Evolutionary conservation across 2,113 vertebrate species (phyloP).

Genomic region (Bubo scandiacus): DNA sequence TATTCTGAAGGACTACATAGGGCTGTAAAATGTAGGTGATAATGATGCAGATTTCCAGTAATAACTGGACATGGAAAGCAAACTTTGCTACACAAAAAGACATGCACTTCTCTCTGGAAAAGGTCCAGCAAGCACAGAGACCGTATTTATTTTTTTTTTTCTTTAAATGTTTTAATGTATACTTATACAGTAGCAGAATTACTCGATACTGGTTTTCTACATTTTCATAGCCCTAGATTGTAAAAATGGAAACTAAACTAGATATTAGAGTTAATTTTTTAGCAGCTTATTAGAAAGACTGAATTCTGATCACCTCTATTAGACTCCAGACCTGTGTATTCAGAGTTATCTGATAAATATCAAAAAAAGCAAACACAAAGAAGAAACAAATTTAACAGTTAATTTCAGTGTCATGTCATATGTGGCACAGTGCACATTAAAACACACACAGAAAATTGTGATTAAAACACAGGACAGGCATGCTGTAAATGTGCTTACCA

Average conservation of each 20-base stretch:
- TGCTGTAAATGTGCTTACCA: slow-evolving; percentile 93
- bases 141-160: not conserved
- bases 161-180: not conserved
- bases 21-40: slow-evolving; percentile 68
- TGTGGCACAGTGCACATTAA: slow-evolving; percentile 37
- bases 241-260: slow-evolving; percentile 43
- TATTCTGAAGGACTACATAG: slow-evolving; percentile 38
- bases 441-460: slow-evolving; percentile 31
- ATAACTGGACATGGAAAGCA: not conserved
- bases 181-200: not conserved
- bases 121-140: not conserved
- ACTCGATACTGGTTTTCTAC: not conserved
- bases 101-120: not conserved
- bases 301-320: slow-evolving; percentile 84
- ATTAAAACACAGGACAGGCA: slow-evolving; percentile 74
- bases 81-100: not conserved
- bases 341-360: slow-evolving; percentile 81
- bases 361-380: slow-evolving; percentile 59
- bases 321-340: slow-evolving; percentile 83
- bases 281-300: slow-evolving; percentile 64
- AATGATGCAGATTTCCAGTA: not conserved
- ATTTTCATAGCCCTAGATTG: slow-evolving; percentile 56
- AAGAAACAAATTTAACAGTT: slow-evolving; percentile 58
- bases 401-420: slow-evolving; percentile 26
- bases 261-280: slow-evolving; percentile 69